Base-by-base conservation (phyloP, 2,113 vertebrate genomes). In the Synchiropus splendidus region DNA sequence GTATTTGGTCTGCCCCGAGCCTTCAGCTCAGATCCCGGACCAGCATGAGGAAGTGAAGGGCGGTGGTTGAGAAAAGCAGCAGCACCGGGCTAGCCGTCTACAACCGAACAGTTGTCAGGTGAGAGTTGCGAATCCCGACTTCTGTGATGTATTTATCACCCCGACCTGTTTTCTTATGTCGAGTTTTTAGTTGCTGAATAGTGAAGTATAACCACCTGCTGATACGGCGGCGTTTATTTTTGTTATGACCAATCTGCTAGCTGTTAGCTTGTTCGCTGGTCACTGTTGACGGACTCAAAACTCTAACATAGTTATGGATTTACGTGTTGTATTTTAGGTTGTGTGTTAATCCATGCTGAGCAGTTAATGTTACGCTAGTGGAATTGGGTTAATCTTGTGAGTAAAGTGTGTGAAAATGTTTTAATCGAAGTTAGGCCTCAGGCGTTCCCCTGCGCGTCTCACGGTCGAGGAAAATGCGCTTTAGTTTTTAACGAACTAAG, bases 31-130 rank as follows among this genome's bases (percentile, higher is more conserved):
- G 67, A 79, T 74, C 47, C 36, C 47, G 12, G 21, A 31, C n/a
- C n/a, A n/a, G n/a, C 55, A 31, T 18, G 54, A 82, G 84, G 85
- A 86, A 87, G 83, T 85, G 78, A 78, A 80, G 84, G 86, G 86
- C 84, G 84, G 84, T 88, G 86, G 85, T 85, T 83, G 64, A 72
- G 60, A 43, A 54, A 48, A 57, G 50, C 43, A 59, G 42, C 39
- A 59, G 56, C 49, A 21, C 1, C 21, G 42, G 31, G 48, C 10
- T 43, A 61, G 27, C 33, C 45, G 31, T 44, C 30, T 17, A 46
- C 14, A 41, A 10, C 49, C 27, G 6, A 5, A 30, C 52, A 13
- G 27, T 61, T 48, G 51, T 61, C 46, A 78, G 85, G 85, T 85
- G 70, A 59, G 63, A 32, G 10, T 2, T n/a, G 2, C 11, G 1